A percentile compares a stretch with the other conserved stretches of the same genome.
These are phyloP conservation scores for Atrina japonica DNA, from an alignment of 2,888 invertebrate species.

Conservation along the genomic window DNA sequence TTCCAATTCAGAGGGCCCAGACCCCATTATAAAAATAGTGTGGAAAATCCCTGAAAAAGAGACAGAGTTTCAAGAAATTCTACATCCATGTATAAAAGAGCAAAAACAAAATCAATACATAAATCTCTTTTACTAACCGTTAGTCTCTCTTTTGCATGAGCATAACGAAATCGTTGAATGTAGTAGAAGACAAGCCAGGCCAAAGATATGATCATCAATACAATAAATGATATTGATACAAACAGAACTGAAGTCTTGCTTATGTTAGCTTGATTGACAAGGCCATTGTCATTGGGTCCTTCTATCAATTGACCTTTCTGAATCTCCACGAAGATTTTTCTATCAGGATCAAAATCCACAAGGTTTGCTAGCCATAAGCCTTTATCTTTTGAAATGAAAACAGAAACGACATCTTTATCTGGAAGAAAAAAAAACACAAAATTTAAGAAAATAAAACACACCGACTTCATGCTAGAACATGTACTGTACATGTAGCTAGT, in stretches of 20 bases:
- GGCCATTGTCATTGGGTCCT: not conserved
- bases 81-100: too few relatives aligned
- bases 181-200: constrained; percentile 98
- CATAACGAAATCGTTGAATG: constrained; percentile 95
- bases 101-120: too few relatives aligned
- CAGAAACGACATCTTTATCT: constrained; percentile 52
- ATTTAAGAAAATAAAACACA: too few relatives aligned
- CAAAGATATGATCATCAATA: constrained; percentile 95
- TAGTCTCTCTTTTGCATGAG: constrained; percentile 95
- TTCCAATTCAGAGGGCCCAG: too few relatives aligned
- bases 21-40: too few relatives aligned
- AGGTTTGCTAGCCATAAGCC: constrained; percentile 44
- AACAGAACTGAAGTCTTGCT: constrained; percentile 94
- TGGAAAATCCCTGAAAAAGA: too few relatives aligned
- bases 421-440: constrained; percentile 27
- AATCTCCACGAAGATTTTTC: constrained; percentile 63
- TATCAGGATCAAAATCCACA: constrained; percentile 24
- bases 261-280: constrained; percentile 54
- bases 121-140: constrained; percentile 90
- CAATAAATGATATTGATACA: constrained; percentile 96
- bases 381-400: constrained; percentile 43
- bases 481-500: too few relatives aligned
- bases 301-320: constrained; percentile 79
- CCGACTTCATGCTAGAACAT: too few relatives aligned
- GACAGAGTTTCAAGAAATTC: too few relatives aligned